Evolutionary conservation across 2,888 invertebrate species (phyloP).

Genomic region (Pegoplata infirma): DNA sequence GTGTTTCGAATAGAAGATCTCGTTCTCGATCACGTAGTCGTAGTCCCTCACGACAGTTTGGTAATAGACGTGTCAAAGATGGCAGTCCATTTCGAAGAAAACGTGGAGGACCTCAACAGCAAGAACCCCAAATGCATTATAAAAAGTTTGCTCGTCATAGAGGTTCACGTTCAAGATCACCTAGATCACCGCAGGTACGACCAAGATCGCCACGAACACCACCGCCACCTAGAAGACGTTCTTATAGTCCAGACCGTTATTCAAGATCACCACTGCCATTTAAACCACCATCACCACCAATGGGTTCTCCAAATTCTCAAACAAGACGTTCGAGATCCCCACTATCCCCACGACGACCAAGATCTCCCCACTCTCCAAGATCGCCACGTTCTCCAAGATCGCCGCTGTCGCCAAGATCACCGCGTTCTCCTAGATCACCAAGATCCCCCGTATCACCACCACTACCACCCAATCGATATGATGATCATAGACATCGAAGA

Average conservation of each 20-base stretch:
- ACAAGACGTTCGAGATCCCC: slow-evolving; percentile 46
- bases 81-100: slow-evolving; percentile 66
- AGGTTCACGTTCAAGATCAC: slow-evolving; percentile 62
- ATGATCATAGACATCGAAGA: slow-evolving; percentile 61
- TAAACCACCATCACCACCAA: slow-evolving; percentile 75
- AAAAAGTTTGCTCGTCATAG: slow-evolving; percentile 65
- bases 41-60: slow-evolving; percentile 65
- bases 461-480: slow-evolving; percentile 47
- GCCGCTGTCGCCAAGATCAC: slow-evolving; percentile 59
- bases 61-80: slow-evolving; percentile 61
- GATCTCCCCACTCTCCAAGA: slow-evolving; percentile 56
- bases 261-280: slow-evolving; percentile 75
- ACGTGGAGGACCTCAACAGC: slow-evolving; percentile 42
- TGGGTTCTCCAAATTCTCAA: slow-evolving; percentile 28
- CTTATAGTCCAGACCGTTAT: slow-evolving; percentile 71
- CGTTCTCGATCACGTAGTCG: slow-evolving; percentile 67
- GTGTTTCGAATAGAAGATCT: slow-evolving; percentile 43
- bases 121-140: slow-evolving; percentile 62
- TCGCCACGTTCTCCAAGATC: slow-evolving; percentile 52
- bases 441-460: slow-evolving; percentile 38
- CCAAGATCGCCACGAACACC: slow-evolving; percentile 69
- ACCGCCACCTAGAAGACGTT: slow-evolving; percentile 68
- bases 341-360: slow-evolving; percentile 64
- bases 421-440: slow-evolving; percentile 62
- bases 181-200: slow-evolving; percentile 57